Evolutionary conservation across 2,888 invertebrate genomes (phyloP).

Genomic region (Hypercompe scribonia): DNA sequence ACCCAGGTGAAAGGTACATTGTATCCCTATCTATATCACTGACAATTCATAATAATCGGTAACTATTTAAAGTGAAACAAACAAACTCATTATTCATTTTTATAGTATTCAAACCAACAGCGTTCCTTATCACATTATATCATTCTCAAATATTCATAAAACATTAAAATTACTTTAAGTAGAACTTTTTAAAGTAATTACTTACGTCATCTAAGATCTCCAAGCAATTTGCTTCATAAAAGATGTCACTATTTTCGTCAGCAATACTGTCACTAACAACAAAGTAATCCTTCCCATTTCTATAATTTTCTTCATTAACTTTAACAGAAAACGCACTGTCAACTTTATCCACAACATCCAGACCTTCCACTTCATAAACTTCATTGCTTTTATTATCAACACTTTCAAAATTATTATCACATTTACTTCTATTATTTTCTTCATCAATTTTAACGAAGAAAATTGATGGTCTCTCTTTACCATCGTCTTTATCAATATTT

Average conservation of each 20-base stretch:
- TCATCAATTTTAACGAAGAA: constrained; percentile 33
- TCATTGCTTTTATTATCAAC: neutral
- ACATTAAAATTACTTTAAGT: neutral
- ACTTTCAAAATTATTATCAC: neutral
- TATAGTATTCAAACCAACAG: too few relatives aligned
- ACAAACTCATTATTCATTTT: too few relatives aligned
- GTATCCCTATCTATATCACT: too few relatives aligned
- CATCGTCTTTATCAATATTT: constrained; percentile 41
- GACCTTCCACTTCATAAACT: neutral
- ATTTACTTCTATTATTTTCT: neutral
- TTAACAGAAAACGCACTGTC: neutral
- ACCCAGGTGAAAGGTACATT: too few relatives aligned
- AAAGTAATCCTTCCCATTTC: neutral
- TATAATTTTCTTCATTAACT: neutral
- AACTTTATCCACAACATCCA: neutral
- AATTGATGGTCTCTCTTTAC: constrained; percentile 14
- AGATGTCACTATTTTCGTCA: neutral
- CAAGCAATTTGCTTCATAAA: neutral
- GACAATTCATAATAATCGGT: too few relatives aligned
- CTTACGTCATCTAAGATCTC: neutral
- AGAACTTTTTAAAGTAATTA: neutral
- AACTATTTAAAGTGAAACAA: too few relatives aligned
- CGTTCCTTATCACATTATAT: neutral
- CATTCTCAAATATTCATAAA: neutral
- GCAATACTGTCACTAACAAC: neutral